Evolutionary conservation across 2,888 invertebrate genomes (phyloP), one percentile per base, ranked within the genome.

Genomic region (Euproctis similis): DNA sequence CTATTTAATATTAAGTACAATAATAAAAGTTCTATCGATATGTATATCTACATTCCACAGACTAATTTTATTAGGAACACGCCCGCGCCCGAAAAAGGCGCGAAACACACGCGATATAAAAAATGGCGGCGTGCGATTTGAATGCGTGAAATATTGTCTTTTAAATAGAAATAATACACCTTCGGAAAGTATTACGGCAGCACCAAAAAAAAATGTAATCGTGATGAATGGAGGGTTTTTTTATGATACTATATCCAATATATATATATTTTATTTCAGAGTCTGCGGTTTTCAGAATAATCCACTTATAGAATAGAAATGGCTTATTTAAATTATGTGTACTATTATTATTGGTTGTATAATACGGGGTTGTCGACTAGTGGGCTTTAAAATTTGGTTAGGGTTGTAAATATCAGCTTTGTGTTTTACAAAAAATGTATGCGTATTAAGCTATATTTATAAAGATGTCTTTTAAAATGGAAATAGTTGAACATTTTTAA

Each of bases 41-140:
- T 28, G 1, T 39, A 59, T 20, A 39, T 70, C 80, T 80, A 51
- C 55, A 52, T 42, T 57, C 43, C 50, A 53, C 61, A 73, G 76
- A 71, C 81, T 82, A 84, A 84, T 84, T 82, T 84, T 84, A 82
- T 84, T 84, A 84, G 75, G 71, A 75, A 80, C 77, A 68, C 78
- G 63, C 78, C 80, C 82, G 74, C 71, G 67, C 76, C 80, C 76
- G 75, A 78, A 81, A 76, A 81, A 81, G 82, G 82, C 81, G 82
- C 78, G 81, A 82, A 82, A 77, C 84, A 84, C 84, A 82, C 84
- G 84, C 84, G 81, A 84, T 82, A 76, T 82, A 84, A 84, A 82
- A 84, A 82, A 82, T 82, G 74, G 82, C 80, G 75, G 66, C 69
- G 59, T 58, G 70, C 80, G 67, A 81, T 82, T 80, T 81, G 81